Evolutionary conservation across 2,113 vertebrate genomes (phyloP).

Genomic region (Gasterosteus nipponicus): DNA sequence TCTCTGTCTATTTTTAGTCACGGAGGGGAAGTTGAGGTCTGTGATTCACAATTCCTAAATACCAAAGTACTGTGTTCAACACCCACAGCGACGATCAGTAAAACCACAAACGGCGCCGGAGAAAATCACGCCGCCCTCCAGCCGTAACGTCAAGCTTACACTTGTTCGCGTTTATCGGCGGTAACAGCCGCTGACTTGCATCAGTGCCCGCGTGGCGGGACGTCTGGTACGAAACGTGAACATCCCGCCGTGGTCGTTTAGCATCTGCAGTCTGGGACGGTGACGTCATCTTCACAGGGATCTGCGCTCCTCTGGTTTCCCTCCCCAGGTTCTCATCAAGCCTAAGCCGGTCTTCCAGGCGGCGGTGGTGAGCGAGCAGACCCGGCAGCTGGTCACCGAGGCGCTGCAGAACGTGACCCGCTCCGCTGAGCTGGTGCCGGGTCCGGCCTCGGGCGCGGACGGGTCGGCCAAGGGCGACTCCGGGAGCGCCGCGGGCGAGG

Average conservation of each 20-base stretch:
- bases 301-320: slow-evolving; percentile 5
- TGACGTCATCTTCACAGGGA: background rate
- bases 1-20: slow-evolving; percentile 15
- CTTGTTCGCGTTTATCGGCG: too few relatives aligned
- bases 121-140: background rate
- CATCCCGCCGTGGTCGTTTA: too few relatives aligned
- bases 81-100: background rate
- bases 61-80: background rate
- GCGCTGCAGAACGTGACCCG: slow-evolving; percentile 94
- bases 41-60: slow-evolving; percentile 3
- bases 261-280: background rate
- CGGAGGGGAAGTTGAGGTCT: slow-evolving; percentile 33
- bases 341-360: slow-evolving; percentile 98
- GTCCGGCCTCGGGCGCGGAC: slow-evolving; percentile 82
- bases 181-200: too few relatives aligned
- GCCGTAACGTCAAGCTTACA: too few relatives aligned
- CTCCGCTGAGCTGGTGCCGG: slow-evolving; percentile 80
- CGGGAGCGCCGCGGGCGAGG: slow-evolving; percentile 82
- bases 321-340: slow-evolving; percentile 93
- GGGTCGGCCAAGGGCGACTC: slow-evolving; percentile 85
- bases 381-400: slow-evolving; percentile 95
- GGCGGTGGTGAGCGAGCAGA: slow-evolving; percentile 94
- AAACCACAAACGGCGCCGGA: background rate
- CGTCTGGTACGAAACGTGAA: too few relatives aligned
- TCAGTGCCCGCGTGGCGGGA: too few relatives aligned